phyloP scores from a whole-genome alignment of 2,888 invertebrate species.

The Urechis unicinctus region DNA sequence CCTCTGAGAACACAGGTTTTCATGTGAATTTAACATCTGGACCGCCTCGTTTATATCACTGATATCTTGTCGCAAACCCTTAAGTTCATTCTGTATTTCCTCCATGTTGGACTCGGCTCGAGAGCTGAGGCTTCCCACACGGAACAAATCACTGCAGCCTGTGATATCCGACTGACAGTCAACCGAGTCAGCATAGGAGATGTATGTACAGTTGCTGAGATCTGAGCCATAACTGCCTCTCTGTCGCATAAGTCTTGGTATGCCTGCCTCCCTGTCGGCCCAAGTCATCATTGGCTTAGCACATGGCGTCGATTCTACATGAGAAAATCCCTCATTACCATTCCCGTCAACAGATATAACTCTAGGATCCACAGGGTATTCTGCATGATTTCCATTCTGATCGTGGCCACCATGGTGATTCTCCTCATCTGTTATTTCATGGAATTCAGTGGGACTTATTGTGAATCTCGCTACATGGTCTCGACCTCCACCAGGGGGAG shows the following conservation, averaged over 20 bases:
- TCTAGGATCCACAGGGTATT: too few species aligned
- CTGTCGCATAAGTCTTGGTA: background rate
- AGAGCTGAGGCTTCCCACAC: constrained; percentile 1
- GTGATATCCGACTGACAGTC: background rate
- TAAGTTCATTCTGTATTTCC: constrained; percentile 9
- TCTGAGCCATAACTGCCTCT: too few species aligned
- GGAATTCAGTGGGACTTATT: too few species aligned
- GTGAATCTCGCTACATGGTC: too few species aligned
- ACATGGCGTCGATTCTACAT: too few species aligned
- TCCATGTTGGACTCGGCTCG: constrained; percentile 9
- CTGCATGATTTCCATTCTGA: background rate
- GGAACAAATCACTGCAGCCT: constrained; percentile 7
- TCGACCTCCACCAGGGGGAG: too few species aligned
- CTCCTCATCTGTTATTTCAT: too few species aligned
- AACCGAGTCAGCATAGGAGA: background rate
- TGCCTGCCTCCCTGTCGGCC: background rate
- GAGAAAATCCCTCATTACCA: too few species aligned
- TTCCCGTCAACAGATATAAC: too few species aligned
- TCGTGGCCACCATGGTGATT: background rate
- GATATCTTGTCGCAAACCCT: constrained; percentile 6
- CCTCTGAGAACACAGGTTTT: too few species aligned
- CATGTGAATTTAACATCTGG: too few species aligned
- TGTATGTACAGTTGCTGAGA: background rate
- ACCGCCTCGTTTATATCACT: constrained; percentile 6
- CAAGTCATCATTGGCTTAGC: background rate